Conservation (phyloP, 2,888 invertebrate species). For the Bedellia somnulentella region DNA sequence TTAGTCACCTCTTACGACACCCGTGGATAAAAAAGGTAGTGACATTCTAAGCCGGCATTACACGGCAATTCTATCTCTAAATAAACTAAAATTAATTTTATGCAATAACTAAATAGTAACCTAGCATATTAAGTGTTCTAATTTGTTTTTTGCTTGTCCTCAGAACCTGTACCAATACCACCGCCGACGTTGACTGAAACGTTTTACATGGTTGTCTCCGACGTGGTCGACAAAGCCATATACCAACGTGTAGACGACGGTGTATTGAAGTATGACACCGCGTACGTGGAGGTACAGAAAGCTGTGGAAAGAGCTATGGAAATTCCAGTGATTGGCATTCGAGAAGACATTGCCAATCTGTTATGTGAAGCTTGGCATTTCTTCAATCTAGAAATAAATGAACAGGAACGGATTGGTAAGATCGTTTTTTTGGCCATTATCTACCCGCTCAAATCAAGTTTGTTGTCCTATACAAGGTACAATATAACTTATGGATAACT, state of each 20-base stretch:
- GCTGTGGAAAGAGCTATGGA: slow-evolving; percentile 46
- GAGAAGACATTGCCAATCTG: slow-evolving; percentile 27
- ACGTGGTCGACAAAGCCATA: slow-evolving; percentile 37
- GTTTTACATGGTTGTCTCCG: slow-evolving; percentile 23
- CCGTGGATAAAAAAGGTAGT: no score
- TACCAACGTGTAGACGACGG: slow-evolving; percentile 25
- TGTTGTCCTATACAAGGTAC: no score
- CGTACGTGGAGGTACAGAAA: slow-evolving; percentile 32
- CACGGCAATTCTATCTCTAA: no score
- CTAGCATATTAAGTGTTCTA: no score
- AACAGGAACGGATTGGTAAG: slow-evolving; percentile 33
- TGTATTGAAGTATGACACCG: slow-evolving; percentile 30
- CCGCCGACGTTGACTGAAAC: slow-evolving; percentile 29
- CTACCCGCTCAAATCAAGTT: no score
- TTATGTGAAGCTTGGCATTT: slow-evolving; percentile 23
- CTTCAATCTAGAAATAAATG: slow-evolving; percentile 30
- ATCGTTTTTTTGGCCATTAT: no score
- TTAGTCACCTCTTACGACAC: no score
- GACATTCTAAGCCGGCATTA: no score
- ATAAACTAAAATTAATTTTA: neutral
- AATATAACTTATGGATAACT: no score
- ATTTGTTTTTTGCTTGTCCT: slow-evolving; percentile 1
- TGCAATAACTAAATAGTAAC: no score
- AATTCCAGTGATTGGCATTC: slow-evolving; percentile 33
- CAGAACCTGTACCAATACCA: slow-evolving; percentile 33